Evolutionary conservation across 2,113 vertebrate genomes (phyloP).

Genomic region (Cinclus mexicanus): DNA sequence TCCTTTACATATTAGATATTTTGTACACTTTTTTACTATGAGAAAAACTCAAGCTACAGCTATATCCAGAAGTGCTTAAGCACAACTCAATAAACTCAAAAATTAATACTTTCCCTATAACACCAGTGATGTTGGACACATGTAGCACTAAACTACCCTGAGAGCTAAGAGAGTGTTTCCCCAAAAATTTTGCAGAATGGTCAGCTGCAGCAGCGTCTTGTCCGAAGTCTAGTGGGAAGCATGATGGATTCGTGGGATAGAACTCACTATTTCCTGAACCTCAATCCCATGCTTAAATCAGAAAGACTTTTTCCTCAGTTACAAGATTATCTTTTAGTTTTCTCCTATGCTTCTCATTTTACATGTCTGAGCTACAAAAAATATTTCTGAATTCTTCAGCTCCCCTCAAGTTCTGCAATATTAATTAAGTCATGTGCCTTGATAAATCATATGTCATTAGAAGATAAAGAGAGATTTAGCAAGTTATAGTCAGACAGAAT

Average conservation of each 20-base stretch:
- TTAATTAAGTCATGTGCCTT: slow-evolving; percentile 40
- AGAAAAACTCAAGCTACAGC: background rate
- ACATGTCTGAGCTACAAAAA: slow-evolving; percentile 2
- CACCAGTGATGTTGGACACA: background rate
- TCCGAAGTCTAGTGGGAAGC: background rate
- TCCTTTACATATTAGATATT: background rate
- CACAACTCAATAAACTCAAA: background rate
- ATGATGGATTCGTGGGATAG: background rate
- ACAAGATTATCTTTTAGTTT: background rate
- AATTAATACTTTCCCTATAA: background rate
- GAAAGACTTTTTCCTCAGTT: background rate
- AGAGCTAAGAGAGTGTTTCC: background rate
- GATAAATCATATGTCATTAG: slow-evolving; percentile 42
- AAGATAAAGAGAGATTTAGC: slow-evolving; percentile 52
- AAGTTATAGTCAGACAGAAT: slow-evolving; percentile 37
- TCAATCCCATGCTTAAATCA: slow-evolving; percentile 13
- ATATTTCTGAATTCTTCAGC: slow-evolving; percentile 20
- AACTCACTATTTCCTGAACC: background rate
- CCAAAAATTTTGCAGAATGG: background rate
- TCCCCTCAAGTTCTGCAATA: slow-evolving; percentile 13
- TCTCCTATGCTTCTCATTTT: slow-evolving; percentile 22
- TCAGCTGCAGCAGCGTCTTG: background rate
- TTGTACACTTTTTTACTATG: background rate
- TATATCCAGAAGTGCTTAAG: background rate
- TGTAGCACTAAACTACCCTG: background rate